phyloP scores from a whole-genome alignment of 1,140 invertebrate species.

The Meloidogyne hapla region DNA sequence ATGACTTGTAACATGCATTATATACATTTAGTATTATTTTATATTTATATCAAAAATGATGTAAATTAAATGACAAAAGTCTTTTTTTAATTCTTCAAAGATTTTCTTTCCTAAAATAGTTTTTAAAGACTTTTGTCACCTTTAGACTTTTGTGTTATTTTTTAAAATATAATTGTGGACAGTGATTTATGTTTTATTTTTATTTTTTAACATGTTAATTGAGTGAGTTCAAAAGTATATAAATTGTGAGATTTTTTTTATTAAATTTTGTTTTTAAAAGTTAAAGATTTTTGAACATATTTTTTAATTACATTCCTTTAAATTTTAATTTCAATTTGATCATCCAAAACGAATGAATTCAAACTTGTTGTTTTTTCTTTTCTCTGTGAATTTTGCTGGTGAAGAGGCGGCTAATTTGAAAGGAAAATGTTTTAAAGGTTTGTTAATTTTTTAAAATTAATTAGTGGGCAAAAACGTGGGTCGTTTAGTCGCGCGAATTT shows the following conservation, averaged over 20 bases:
- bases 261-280: constrained; percentile 7
- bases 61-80: too few relatives aligned
- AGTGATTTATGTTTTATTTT: background rate
- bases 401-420: background rate
- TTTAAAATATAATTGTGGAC: background rate
- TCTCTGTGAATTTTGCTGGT: constrained; percentile 43
- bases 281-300: background rate
- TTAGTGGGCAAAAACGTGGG: too few relatives aligned
- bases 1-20: background rate
- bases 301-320: background rate
- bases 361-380: constrained; percentile 47
- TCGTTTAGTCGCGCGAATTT: too few relatives aligned
- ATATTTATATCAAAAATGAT: too few relatives aligned
- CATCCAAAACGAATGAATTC: constrained; percentile 54
- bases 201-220: background rate
- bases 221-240: background rate
- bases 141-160: background rate
- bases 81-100: too few relatives aligned
- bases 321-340: constrained; percentile 12
- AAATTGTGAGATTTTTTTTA: constrained; percentile 8
- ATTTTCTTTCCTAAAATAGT: too few relatives aligned
- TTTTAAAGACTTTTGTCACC: background rate
- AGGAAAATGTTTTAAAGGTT: background rate
- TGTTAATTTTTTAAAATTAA: background rate
- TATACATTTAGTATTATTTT: too few relatives aligned